Evolutionary conservation across 2,113 vertebrate genomes (phyloP).

Genomic region (Serilophus lunatus): DNA sequence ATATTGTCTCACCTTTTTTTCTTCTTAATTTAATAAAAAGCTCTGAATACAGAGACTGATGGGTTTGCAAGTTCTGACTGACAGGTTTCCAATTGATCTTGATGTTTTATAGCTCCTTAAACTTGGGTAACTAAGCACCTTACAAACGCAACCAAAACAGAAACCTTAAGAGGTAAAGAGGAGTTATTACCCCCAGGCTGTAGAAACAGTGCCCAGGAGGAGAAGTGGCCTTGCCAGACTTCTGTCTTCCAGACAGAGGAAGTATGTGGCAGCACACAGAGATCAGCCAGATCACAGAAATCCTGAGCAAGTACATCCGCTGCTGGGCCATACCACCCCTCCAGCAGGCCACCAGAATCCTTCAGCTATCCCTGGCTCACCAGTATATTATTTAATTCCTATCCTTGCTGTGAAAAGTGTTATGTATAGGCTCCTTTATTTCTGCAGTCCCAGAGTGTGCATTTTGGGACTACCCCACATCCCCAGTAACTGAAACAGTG

Average conservation of each 20-base stretch:
- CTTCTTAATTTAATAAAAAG: conserved; percentile 61
- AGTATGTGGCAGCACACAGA: neutral
- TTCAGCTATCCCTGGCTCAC: neutral
- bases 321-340: neutral
- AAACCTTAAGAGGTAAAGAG: neutral
- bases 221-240: neutral
- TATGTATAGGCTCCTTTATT: neutral
- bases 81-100: conserved; percentile 2
- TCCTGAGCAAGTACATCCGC: neutral
- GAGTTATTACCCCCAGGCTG: neutral
- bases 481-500: neutral
- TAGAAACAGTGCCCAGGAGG: neutral
- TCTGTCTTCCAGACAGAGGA: neutral
- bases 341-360: neutral
- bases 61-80: conserved; percentile 36
- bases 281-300: neutral
- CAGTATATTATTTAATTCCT: neutral
- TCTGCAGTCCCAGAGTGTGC: neutral
- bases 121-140: neutral
- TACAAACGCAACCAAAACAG: neutral
- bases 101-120: neutral
- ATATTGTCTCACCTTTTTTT: neutral
- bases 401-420: neutral
- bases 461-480: neutral
- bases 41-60: conserved; percentile 39